Conservation (phyloP, 2,113 vertebrate species). For the Circaetus cinerascens region DNA sequence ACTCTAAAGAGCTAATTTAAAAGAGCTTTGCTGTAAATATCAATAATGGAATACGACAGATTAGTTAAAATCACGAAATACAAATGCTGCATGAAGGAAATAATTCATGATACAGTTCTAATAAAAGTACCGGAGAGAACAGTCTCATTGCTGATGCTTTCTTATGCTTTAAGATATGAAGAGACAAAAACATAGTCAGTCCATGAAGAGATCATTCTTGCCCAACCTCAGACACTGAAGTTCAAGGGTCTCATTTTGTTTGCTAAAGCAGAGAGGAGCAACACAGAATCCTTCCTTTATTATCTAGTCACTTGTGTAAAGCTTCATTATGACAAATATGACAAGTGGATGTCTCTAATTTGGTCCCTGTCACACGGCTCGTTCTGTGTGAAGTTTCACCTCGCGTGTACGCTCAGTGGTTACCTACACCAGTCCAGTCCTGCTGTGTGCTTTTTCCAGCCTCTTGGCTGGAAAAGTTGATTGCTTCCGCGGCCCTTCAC, state of each 20-base stretch:
- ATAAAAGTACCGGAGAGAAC: neutral
- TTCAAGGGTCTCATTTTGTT: neutral
- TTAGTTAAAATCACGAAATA: neutral
- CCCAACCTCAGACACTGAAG: no score
- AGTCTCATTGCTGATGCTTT: neutral
- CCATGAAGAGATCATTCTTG: neutral
- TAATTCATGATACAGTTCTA: neutral
- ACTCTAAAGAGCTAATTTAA: neutral
- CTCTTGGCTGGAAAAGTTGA: neutral
- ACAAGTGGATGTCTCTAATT: neutral
- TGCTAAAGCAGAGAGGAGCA: neutral
- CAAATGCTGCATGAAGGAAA: neutral
- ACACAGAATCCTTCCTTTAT: neutral
- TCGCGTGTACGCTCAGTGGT: accelerated
- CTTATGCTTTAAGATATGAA: neutral
- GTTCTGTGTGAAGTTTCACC: neutral
- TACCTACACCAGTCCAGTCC: neutral
- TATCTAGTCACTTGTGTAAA: neutral
- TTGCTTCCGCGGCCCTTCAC: neutral
- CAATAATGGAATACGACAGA: neutral
- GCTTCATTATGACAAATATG: neutral
- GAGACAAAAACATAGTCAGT: neutral
- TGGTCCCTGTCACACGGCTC: accelerated
- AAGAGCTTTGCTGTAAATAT: neutral
- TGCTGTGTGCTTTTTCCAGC: neutral